phyloP scores from a whole-genome alignment of 2,797 vertebrate genomes.

The Diglossa cyanea region DNA sequence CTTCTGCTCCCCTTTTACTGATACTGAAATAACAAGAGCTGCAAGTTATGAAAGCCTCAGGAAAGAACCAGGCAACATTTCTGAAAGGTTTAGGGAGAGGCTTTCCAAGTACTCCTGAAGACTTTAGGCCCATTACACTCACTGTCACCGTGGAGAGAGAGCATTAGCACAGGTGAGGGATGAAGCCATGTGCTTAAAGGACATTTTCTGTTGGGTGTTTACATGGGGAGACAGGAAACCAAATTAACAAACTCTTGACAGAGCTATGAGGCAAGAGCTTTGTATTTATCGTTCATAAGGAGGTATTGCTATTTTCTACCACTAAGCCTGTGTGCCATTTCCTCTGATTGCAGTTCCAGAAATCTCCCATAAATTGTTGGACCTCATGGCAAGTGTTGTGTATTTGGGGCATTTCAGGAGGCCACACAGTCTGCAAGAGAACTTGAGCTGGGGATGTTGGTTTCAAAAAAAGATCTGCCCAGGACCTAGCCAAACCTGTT shows the following conservation, averaged over 20 bases:
- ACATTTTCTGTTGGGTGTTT: slow-evolving; percentile 10
- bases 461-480: not conserved
- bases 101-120: not conserved
- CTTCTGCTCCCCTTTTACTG: not conserved
- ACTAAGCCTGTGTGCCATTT: not conserved
- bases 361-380: not conserved
- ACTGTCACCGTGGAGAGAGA: not conserved
- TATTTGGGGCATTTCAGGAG: not conserved
- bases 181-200: not conserved
- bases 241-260: not conserved
- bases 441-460: not conserved
- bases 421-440: not conserved
- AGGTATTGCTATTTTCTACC: not conserved
- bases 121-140: not conserved
- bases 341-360: not conserved
- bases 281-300: not conserved
- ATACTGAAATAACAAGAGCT: not conserved
- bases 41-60: not conserved
- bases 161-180: not conserved
- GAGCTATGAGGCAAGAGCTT: not conserved
- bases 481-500: slow-evolving; percentile 13
- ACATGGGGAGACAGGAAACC: not conserved
- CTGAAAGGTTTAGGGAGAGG: not conserved
- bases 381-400: not conserved
- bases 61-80: not conserved